Evolutionary conservation across 2,888 invertebrate species (phyloP).

Genomic region (Morpho helenor): DNA sequence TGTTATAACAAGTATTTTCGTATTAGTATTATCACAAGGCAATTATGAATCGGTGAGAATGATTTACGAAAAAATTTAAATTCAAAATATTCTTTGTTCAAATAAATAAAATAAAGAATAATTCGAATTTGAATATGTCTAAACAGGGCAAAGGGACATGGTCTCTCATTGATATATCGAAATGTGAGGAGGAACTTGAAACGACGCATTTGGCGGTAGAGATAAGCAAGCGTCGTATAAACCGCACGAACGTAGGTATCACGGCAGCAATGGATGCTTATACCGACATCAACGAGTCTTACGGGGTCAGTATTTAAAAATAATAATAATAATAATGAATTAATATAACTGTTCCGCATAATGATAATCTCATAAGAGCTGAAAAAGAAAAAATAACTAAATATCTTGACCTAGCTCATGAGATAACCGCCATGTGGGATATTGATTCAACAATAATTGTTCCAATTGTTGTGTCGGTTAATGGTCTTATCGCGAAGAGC

Average conservation of each 20-base stretch:
- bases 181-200: conserved; percentile 34
- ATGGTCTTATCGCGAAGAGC: no score
- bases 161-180: conserved; percentile 35
- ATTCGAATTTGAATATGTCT: background rate
- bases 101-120: no score
- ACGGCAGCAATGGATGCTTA: conserved; percentile 27
- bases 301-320: conserved; percentile 30
- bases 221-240: conserved; percentile 38
- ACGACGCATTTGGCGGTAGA: conserved; percentile 30
- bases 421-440: no score
- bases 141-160: conserved; percentile 47
- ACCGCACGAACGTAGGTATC: conserved; percentile 52
- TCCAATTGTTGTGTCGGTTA: no score
- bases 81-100: no score
- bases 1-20: background rate
- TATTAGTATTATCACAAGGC: background rate
- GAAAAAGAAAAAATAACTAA: no score
- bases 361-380: no score
- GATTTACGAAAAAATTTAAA: background rate
- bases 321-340: no score
- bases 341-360: no score
- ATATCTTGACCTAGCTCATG: no score
- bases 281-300: conserved; percentile 31
- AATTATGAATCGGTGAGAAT: conserved; percentile 10
- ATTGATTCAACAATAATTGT: no score